Evolutionary conservation across 2,888 invertebrate genomes (phyloP).

Genomic region (Sabatieria punctata): DNA sequence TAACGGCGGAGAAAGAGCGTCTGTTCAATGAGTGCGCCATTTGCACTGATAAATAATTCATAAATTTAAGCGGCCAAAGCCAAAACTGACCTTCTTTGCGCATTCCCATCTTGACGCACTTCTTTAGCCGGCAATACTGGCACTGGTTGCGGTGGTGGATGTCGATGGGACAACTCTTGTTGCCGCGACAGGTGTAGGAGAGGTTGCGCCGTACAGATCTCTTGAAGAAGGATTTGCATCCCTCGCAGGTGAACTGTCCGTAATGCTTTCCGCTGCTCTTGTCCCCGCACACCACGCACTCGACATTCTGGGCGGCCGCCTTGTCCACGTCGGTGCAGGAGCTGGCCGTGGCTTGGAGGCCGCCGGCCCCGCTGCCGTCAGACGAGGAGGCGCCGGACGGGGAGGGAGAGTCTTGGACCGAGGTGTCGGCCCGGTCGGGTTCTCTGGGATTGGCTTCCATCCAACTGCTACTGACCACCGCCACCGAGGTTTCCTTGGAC

Average conservation of each 20-base stretch:
- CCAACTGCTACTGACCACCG: conserved; percentile 1
- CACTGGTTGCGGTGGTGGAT: conserved; percentile 93
- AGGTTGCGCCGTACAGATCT: conserved; percentile 89
- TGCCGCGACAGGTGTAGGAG: conserved; percentile 91
- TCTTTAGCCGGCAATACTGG: conserved; percentile 94
- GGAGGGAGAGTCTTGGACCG: conserved; percentile 4
- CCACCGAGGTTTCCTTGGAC: background rate
- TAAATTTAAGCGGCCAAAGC: no score
- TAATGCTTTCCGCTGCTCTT: conserved; percentile 97
- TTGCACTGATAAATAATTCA: no score
- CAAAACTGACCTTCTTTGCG: conserved; percentile 74
- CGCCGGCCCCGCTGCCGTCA: background rate
- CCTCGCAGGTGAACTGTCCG: conserved; percentile 77
- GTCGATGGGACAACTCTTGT: conserved; percentile 91
- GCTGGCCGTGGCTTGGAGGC: background rate
- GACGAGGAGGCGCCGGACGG: conserved; percentile 3
- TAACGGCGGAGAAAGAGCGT: background rate
- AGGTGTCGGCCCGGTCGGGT: conserved; percentile 1
- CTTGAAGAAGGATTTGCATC: conserved; percentile 99
- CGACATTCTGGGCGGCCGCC: conserved; percentile 2
- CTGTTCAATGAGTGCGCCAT: background rate
- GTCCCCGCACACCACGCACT: conserved; percentile 47
- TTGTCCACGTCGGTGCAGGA: background rate
- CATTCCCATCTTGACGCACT: conserved; percentile 99
- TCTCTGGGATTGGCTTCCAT: background rate